phyloP scores from a whole-genome alignment of 2,797 vertebrate genomes.

The Rhinoraja longicauda region DNA sequence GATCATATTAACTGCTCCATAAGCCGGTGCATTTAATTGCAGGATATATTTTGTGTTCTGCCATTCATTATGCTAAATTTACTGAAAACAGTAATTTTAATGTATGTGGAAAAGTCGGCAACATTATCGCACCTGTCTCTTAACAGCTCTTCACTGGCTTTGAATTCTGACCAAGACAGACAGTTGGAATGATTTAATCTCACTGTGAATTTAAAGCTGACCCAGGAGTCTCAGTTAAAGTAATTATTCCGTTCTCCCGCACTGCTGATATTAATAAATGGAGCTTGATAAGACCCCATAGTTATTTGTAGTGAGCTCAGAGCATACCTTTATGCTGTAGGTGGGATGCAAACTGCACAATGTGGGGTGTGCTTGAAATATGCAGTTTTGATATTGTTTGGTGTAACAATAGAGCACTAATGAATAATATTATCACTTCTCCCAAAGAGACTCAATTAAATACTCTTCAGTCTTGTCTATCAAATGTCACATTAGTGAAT shows the following conservation, averaged over 20 bases:
- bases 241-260: conserved; percentile 4
- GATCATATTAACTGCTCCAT: background rate
- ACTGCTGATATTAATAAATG: background rate
- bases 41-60: background rate
- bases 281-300: background rate
- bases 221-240: background rate
- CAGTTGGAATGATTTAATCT: background rate
- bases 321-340: background rate
- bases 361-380: background rate
- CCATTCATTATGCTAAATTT: background rate
- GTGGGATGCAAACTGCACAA: background rate
- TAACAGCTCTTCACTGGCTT: background rate
- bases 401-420: background rate
- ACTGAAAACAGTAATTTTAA: background rate
- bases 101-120: background rate
- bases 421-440: background rate
- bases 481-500: background rate
- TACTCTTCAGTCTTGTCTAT: background rate
- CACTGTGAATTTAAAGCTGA: conserved; percentile 22
- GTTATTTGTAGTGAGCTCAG: background rate
- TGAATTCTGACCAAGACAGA: background rate
- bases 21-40: background rate
- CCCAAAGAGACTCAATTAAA: background rate
- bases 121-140: background rate
- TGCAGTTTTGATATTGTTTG: background rate